Evolutionary conservation across 2,888 invertebrate genomes (phyloP), one percentile per base, ranked within the genome.

Genomic region (Tortricodes alternella): DNA sequence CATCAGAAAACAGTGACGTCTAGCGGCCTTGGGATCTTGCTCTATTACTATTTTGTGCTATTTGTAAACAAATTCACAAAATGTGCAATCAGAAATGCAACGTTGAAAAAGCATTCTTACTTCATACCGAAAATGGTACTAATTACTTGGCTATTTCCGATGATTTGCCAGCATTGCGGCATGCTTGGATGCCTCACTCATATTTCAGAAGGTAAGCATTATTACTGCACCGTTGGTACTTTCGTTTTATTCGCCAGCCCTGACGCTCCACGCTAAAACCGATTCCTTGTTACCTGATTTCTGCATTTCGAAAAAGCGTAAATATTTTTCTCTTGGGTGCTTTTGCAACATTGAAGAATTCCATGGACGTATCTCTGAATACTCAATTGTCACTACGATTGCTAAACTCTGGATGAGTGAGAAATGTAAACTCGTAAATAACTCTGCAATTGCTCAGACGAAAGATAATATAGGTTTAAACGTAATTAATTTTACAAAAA

Each of bases 231-330:
- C 68, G 65, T 68, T 39, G 38, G 74, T 76, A 76, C 70, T 66
- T 62, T 70, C 84, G 76, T 82, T 89, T 88, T 88, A 87, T 88
- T 88, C 88, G 83, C 75, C 76, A 79, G 75, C 71, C 75, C 82
- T 79, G 77, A 78, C 80, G 85, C 80, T 83, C 66, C 80, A 80
- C 83, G 81, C 84, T 90, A 90, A 90, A 90, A 90, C 89, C 86
- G 75, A 89, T 88, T 89, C 89, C 88, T 87, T 90, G 89, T 90
- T 84, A 86, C 88, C 85, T 86, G 87, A 90, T 89, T 88, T 89
- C 86, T 87, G 87, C 88, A 88, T 89, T 89, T 86, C 83, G 82
- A 85, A 88, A 88, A 88, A 88, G 84, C 84, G 86, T 88, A 87
- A 89, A 89, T 89, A 89, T 89, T 90, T 90, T 89, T 78, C 85